These are phyloP conservation scores for Cephus pulcher DNA, from an alignment of 2,888 invertebrate species.

Conservation along the genomic window DNA sequence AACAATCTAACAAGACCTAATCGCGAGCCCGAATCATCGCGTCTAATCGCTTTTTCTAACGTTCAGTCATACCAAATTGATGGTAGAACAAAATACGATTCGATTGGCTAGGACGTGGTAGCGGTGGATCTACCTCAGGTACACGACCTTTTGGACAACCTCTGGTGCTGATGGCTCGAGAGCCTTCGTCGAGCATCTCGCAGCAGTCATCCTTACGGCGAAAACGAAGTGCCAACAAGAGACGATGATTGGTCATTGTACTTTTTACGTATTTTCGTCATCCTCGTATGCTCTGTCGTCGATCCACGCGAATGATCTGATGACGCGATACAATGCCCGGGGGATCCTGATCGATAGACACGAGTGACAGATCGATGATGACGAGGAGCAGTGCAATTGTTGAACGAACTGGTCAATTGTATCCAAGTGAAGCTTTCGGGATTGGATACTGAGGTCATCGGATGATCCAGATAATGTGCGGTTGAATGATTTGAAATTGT, in stretches of 20 bases:
- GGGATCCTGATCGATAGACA: neutral
- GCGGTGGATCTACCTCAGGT: slow-evolving; percentile 67
- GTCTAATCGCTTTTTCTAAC: neutral
- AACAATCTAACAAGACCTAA: neutral
- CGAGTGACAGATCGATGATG: neutral
- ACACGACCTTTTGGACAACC: slow-evolving; percentile 85
- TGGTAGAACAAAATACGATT: slow-evolving; percentile 17
- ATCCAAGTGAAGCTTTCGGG: neutral
- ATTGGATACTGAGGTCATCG: neutral
- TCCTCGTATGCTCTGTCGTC: neutral
- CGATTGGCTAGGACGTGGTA: slow-evolving; percentile 49
- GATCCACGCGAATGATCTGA: neutral
- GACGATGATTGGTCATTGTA: slow-evolving; percentile 57
- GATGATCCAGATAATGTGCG: neutral
- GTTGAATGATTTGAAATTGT: neutral
- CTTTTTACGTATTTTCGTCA: neutral
- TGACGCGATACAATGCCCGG: neutral
- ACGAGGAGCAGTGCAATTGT: neutral
- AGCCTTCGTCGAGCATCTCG: slow-evolving; percentile 46
- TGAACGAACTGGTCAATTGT: neutral
- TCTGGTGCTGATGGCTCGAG: slow-evolving; percentile 71
- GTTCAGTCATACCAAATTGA: neutral
- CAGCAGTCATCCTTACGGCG: slow-evolving; percentile 40
- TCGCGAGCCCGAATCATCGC: neutral
- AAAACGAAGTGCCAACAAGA: slow-evolving; percentile 64